These are phyloP conservation scores for Argya squamiceps DNA, from an alignment of 2,797 vertebrate genomes.

Conservation along the genomic window DNA sequence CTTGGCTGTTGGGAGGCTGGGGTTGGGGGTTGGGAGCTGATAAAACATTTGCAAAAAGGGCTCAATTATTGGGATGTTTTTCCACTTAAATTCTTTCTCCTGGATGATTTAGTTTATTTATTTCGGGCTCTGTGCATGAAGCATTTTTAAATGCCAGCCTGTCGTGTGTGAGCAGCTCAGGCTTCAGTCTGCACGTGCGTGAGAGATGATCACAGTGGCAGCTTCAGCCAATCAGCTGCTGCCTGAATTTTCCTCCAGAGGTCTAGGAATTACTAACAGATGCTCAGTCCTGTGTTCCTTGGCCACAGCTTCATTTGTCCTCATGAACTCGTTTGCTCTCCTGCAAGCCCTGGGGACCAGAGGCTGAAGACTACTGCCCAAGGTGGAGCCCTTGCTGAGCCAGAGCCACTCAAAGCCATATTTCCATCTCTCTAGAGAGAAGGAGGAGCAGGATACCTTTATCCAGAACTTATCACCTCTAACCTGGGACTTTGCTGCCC, in stretches of 20 bases:
- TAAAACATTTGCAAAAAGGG: not conserved
- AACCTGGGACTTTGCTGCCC: not conserved
- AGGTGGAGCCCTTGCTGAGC: not conserved
- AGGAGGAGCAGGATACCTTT: not conserved
- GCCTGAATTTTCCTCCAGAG: not conserved
- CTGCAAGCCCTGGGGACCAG: not conserved
- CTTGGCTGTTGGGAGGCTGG: not conserved
- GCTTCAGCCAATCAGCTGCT: not conserved
- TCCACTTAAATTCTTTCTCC: slow-evolving; percentile 13
- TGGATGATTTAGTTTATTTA: not conserved
- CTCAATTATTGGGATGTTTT: not conserved
- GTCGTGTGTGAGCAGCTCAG: not conserved
- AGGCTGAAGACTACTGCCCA: not conserved
- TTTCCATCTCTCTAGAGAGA: not conserved
- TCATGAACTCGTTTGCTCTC: not conserved
- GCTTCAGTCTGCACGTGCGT: not conserved
- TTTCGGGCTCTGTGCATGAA: not conserved
- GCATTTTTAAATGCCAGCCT: slow-evolving; percentile 8
- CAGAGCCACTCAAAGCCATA: not conserved
- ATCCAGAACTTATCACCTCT: not conserved
- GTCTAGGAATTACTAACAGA: not conserved
- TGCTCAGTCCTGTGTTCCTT: not conserved
- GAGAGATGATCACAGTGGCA: not conserved
- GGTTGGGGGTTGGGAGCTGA: not conserved
- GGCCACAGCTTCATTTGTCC: not conserved